Evolutionary conservation across 2,797 vertebrate species (phyloP), one percentile per base, ranked within the genome.

Genomic region (Rachycentron canadum): DNA sequence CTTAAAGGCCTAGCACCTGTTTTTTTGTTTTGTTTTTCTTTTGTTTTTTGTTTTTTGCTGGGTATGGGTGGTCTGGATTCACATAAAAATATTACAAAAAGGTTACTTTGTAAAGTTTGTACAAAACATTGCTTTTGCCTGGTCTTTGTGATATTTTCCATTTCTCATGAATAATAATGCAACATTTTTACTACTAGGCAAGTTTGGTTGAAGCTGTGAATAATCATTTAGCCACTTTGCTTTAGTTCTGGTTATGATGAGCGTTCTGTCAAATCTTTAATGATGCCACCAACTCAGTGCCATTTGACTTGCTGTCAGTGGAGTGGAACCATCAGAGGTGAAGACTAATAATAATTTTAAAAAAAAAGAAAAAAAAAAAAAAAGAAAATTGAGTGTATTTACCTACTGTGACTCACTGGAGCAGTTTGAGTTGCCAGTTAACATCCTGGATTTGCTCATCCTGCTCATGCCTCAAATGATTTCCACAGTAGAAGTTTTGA

Each of bases 201-300:
- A 61, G 81, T 92, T 93, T 90, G 86, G 72, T 92, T 92, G 74
- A 94, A 94, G 88, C 93, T 94, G 93, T 94, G 92, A 95, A 93
- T 87, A 85, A 82, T 84, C 74, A 66, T 84, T 85, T 90, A 92
- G 88, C 83, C 90, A 85, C 86, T 91, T 92, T 88, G 70, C 83
- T 90, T 90, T 79, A 83, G 73, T 84, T 88, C 56, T 85, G 79
- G 59, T 75, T 50, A n/a, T n/a, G n/a, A 16, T 52, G n/a, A 71
- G 30, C 23, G 41, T 67, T 56, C 40, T 73, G 80, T 64, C 76
- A 77, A 70, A 84, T 56, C 76, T 86, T 77, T 69, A 74, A 68
- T 38, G 65, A 81, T 75, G 67, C 80, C 79, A 77, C 77, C 62
- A 26, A 84, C 71, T 71, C 75, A 82, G 88, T 91, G 92, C 87